Conservation (phyloP, 2,888 invertebrate genomes). For the Diploptera punctata region DNA sequence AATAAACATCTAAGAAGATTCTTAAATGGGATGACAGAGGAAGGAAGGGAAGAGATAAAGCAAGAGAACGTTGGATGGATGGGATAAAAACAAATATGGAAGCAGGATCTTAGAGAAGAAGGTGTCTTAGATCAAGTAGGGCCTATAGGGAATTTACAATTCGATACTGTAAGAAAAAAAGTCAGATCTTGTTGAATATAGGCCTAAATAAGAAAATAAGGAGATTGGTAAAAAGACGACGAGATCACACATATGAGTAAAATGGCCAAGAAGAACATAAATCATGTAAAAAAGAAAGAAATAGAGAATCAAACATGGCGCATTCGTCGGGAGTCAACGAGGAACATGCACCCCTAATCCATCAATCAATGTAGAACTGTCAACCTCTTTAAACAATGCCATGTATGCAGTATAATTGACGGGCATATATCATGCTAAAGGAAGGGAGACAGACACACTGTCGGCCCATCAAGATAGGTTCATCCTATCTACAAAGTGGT, state of each 20-base stretch:
- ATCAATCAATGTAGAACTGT: slow-evolving; percentile 41
- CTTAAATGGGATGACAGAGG: no score
- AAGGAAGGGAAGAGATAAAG: no score
- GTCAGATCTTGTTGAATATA: no score
- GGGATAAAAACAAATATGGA: no score
- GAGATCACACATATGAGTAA: slow-evolving; percentile 15
- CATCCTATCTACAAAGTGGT: not conserved
- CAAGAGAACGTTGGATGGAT: no score
- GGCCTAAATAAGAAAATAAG: not conserved
- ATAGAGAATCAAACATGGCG: slow-evolving; percentile 5
- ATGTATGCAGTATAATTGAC: slow-evolving; percentile 39
- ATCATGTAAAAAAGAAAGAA: slow-evolving; percentile 17
- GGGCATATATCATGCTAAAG: slow-evolving; percentile 28
- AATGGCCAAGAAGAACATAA: not conserved
- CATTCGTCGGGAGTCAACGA: slow-evolving; percentile 27
- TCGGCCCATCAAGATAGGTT: not conserved
- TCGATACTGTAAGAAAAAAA: no score
- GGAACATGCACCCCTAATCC: slow-evolving; percentile 19
- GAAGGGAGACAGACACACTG: not conserved
- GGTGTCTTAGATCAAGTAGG: no score
- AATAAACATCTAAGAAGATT: no score
- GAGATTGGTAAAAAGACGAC: not conserved
- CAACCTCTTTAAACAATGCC: slow-evolving; percentile 38
- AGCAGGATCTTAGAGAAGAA: no score
- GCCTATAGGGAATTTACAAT: no score